Percentiles rank a stretch among this genome's conserved stretches.
Evolutionary conservation across 2,113 vertebrate genomes (phyloP).

Genomic region (Odontesthes bonariensis): DNA sequence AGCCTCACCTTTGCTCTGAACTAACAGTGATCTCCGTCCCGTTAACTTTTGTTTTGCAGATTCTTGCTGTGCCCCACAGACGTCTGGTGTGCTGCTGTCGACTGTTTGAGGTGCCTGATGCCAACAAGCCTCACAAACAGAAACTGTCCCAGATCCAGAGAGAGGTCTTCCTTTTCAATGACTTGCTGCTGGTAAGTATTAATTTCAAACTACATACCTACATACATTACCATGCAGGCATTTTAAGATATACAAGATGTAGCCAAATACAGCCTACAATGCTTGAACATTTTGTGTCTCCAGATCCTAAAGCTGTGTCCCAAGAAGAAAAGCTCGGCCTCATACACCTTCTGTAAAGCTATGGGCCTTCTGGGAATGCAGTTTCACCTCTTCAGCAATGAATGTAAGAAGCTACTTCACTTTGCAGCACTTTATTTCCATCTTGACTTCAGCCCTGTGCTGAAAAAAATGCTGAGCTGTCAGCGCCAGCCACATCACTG

Average conservation of each 20-base stretch:
- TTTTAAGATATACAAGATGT: neutral
- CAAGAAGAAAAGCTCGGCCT: conserved; percentile 97
- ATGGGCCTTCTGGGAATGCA: conserved; percentile 96
- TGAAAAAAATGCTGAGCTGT: conserved; percentile 46
- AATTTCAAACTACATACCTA: neutral
- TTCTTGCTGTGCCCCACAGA: conserved; percentile 94
- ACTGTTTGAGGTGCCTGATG: conserved; percentile 94
- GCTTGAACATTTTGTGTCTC: conserved; percentile 33
- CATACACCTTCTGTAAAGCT: conserved; percentile 96
- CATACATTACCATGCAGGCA: neutral
- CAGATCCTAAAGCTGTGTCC: conserved; percentile 98
- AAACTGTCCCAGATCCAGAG: conserved; percentile 96
- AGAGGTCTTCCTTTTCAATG: conserved; percentile 99
- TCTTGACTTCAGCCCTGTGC: conserved; percentile 5
- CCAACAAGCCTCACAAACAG: conserved; percentile 97
- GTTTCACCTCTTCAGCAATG: conserved; percentile 97
- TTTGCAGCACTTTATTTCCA: conserved; percentile 33
- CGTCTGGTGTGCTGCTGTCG: conserved; percentile 98
- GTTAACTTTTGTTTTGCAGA: conserved; percentile 78
- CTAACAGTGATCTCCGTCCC: conserved; percentile 45
- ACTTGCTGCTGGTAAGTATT: conserved; percentile 93
- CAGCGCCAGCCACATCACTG: conserved; percentile 9
- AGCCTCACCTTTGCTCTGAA: conserved; percentile 37
- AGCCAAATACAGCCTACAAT: neutral
- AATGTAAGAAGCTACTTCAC: conserved; percentile 86